These are phyloP conservation scores for Ectemnius continuus DNA, from an alignment of 2,888 invertebrate genomes.

Conservation along the genomic window DNA sequence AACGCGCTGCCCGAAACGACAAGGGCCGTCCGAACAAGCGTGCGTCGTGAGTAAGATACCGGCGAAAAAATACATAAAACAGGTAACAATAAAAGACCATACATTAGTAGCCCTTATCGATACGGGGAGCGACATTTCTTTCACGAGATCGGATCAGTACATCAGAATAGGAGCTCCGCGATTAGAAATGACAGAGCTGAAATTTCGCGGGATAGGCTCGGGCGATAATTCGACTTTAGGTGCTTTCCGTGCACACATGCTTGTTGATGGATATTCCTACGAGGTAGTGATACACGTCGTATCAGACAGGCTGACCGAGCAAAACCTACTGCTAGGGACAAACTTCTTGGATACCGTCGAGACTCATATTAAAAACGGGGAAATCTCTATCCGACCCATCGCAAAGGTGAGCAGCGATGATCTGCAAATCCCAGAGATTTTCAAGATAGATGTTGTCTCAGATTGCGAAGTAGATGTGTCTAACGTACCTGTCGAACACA, in stretches of 20 bases:
- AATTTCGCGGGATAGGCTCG: background rate
- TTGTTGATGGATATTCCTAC: background rate
- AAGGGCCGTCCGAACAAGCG: no score
- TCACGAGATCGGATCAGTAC: background rate
- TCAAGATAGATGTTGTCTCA: no score
- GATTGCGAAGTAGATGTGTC: no score
- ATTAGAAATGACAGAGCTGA: background rate
- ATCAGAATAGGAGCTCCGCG: background rate
- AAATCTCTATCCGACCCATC: no score
- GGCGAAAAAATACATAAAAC: background rate
- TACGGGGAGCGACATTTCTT: conserved; percentile 6
- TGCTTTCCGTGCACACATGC: background rate
- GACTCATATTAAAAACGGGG: no score
- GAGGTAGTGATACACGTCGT: conserved; percentile 1
- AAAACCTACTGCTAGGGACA: background rate
- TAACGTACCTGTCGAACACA: no score
- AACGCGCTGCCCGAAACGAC: background rate
- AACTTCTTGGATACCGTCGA: background rate
- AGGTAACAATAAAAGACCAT: background rate
- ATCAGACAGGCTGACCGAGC: background rate
- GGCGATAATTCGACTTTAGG: background rate
- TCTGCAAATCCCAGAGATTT: no score
- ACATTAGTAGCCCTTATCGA: background rate
- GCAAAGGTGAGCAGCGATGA: no score
- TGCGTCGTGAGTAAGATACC: no score